phyloP scores from a whole-genome alignment of 2,888 invertebrate genomes.

The Rhagium mordax region DNA sequence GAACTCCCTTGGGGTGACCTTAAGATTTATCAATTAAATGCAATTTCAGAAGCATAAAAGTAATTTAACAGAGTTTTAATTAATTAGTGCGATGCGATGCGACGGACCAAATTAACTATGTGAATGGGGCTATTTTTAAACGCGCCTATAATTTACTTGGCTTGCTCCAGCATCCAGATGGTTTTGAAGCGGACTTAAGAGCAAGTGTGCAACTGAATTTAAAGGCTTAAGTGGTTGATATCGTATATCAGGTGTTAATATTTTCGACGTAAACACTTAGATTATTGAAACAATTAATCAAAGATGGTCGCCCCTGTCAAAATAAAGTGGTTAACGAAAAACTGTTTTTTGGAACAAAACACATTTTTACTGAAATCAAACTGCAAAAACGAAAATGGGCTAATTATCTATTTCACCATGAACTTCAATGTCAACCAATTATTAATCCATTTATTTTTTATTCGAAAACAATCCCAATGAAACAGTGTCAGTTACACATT shows the following conservation, averaged over 20 bases:
- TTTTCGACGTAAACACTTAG: constrained; percentile 23
- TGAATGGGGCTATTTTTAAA: constrained; percentile 52
- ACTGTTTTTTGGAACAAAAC: too few relatives aligned
- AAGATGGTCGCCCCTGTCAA: too few relatives aligned
- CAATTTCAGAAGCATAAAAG: constrained; percentile 55
- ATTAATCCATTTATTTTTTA: not conserved
- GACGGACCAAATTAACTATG: constrained; percentile 33
- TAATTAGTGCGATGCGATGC: constrained; percentile 49
- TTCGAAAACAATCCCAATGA: constrained; percentile 9
- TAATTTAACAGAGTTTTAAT: constrained; percentile 54
- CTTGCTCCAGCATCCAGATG: constrained; percentile 51
- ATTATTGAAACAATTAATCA: not conserved
- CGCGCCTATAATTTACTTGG: constrained; percentile 46
- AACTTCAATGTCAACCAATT: not conserved
- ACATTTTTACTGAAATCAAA: too few relatives aligned
- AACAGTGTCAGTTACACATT: not conserved
- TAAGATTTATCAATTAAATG: constrained; percentile 56
- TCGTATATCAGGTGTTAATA: constrained; percentile 32
- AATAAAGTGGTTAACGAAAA: too few relatives aligned
- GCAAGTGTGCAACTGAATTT: constrained; percentile 19
- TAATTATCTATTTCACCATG: too few relatives aligned
- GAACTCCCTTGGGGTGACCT: constrained; percentile 45
- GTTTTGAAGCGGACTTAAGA: constrained; percentile 35
- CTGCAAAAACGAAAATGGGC: too few relatives aligned
- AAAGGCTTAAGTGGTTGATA: constrained; percentile 29